Evolutionary conservation across 2,113 vertebrate species (phyloP).

Genomic region (Eulacestoma nigropectus): DNA sequence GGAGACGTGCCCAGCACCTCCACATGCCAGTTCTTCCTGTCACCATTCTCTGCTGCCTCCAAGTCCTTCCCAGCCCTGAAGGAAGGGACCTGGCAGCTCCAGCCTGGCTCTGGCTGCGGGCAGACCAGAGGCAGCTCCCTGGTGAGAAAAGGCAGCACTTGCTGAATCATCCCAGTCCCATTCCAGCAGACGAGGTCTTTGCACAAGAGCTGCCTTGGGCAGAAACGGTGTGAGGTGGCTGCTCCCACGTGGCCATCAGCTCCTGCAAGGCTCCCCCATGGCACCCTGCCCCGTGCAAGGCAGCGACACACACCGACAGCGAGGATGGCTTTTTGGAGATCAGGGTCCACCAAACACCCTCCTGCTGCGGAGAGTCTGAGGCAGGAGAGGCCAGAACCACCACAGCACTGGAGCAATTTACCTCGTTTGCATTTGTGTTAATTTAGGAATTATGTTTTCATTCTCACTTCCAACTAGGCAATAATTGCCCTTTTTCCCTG

Average conservation of each 20-base stretch:
- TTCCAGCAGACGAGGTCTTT: accelerated
- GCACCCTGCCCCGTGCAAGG: accelerated
- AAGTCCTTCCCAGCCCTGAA: background rate
- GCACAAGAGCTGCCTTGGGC: background rate
- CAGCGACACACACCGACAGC: accelerated
- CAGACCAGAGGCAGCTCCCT: background rate
- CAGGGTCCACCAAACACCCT: background rate
- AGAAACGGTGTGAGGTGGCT: accelerated
- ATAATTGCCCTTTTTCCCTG: background rate
- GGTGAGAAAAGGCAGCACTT: background rate
- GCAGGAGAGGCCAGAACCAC: background rate
- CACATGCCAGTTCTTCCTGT: background rate
- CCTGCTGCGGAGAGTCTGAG: background rate
- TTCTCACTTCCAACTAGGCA: background rate
- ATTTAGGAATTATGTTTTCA: background rate
- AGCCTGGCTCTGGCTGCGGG: background rate
- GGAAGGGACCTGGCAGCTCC: background rate
- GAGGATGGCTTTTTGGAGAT: background rate
- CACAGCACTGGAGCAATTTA: background rate
- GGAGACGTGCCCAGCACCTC: background rate
- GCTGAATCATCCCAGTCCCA: background rate
- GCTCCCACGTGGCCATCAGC: background rate
- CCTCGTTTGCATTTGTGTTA: accelerated
- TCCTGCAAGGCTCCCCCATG: too few species aligned
- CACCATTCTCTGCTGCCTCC: background rate